Conservation (phyloP, 2,113 vertebrate genomes). For the Semicossyphus pulcher region DNA sequence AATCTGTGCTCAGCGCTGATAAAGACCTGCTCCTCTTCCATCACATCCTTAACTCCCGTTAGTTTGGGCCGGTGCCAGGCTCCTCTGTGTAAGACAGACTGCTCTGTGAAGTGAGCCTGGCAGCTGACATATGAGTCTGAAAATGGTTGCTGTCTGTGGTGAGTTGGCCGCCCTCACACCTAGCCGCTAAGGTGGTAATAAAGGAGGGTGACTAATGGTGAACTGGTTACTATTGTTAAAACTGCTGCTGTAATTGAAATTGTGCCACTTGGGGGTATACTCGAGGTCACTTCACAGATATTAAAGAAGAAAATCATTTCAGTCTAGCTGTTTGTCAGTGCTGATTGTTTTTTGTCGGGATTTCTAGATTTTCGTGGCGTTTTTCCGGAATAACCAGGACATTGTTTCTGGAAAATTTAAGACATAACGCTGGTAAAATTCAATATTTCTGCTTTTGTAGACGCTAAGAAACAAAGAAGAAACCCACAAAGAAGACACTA, state of each 20-base stretch:
- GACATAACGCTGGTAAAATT: too few species aligned
- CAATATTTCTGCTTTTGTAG: too few species aligned
- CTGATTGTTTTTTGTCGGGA: background rate
- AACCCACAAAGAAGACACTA: too few species aligned
- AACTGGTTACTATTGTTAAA: slow-evolving; percentile 51
- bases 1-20: slow-evolving; percentile 52
- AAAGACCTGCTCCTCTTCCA: slow-evolving; percentile 33
- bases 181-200: slow-evolving; percentile 68
- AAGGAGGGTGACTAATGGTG: slow-evolving; percentile 65
- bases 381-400: background rate
- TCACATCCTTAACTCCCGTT: slow-evolving; percentile 57
- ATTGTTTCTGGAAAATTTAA: background rate
- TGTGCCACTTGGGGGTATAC: background rate
- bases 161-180: slow-evolving; percentile 59
- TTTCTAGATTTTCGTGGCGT: background rate
- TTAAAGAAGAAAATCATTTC: background rate
- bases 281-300: background rate
- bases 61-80: slow-evolving; percentile 56
- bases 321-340: background rate
- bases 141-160: slow-evolving; percentile 64
- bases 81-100: slow-evolving; percentile 53
- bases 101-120: slow-evolving; percentile 61
- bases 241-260: slow-evolving; percentile 48
- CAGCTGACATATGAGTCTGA: slow-evolving; percentile 76
- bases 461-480: too few species aligned